Evolutionary conservation across 1,140 invertebrate genomes (phyloP), one percentile per base, ranked within the genome.

Genomic region (Mactra quadrangularis): DNA sequence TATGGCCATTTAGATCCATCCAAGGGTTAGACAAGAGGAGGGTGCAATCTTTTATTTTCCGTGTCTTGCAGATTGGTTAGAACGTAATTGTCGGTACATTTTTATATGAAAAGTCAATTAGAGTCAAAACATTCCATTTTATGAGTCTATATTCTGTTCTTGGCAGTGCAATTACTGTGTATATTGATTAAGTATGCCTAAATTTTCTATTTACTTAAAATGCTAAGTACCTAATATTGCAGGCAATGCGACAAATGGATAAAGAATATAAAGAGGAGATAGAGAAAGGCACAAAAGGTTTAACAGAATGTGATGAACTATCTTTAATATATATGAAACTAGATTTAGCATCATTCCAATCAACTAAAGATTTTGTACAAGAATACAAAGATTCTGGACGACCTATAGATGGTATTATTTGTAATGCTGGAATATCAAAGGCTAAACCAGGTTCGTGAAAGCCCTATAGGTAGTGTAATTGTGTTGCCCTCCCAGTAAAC

Each of bases 201-300:
- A n/a, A n/a, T n/a, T n/a, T n/a, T n/a, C n/a, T n/a, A n/a, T n/a
- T n/a, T n/a, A n/a, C n/a, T n/a, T n/a, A n/a, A n/a, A n/a, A n/a
- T n/a, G n/a, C n/a, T n/a, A n/a, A n/a, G n/a, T n/a, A n/a, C n/a
- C n/a, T n/a, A n/a, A 22, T 25, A 31, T 60, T 22, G 7, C 55
- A 86, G 85, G 85, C 85, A 22, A 83, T 86, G n/a, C 53, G 59
- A 35, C 50, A 57, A 13, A 86, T 86, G 68, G 57, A 86, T 11
- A 59, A 68, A 27, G 85, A 86, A 41, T 86, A 74, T 31, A 62
- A 68, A 45, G 68, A 84, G 15, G 71, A 66, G 27, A 62, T 71
- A 41, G 64, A 52, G n/a, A 86, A 41, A 27, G 72, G 74, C 50
- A 75, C 31, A n/a, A 13, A n/a, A 31, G 74, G 68, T 33, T 22